Evolutionary conservation across 2,797 vertebrate genomes (phyloP).

Genomic region (Cichlasoma orientale): DNA sequence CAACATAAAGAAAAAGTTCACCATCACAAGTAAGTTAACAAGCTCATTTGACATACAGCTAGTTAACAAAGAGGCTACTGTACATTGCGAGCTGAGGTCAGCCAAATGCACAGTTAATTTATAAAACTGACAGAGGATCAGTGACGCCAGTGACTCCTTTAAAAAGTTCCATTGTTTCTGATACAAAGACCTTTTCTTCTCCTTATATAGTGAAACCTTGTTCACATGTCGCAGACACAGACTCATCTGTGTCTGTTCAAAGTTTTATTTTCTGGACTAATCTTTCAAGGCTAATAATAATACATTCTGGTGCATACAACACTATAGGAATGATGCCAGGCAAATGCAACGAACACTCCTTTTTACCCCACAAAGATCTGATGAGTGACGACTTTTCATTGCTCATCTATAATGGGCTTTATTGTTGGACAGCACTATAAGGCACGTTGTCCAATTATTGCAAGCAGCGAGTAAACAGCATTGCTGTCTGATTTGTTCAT

Average conservation of each 20-base stretch:
- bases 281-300: not conserved
- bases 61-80: not conserved
- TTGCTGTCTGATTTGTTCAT: conserved; percentile 19
- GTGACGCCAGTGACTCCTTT: not conserved
- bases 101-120: not conserved
- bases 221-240: not conserved
- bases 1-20: not conserved
- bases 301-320: not conserved
- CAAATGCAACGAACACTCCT: not conserved
- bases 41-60: not conserved
- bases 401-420: not conserved
- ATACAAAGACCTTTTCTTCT: conserved; percentile 18
- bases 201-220: not conserved
- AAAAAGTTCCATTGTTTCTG: conserved; percentile 3
- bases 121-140: not conserved
- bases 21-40: not conserved
- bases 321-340: not conserved
- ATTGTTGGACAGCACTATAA: not conserved
- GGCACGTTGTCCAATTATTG: not conserved
- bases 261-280: conserved; percentile 25
- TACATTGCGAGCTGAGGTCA: not conserved
- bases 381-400: not conserved
- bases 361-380: not conserved
- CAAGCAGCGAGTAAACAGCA: not conserved
- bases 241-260: not conserved